Conservation (phyloP, 2,113 vertebrate species). For the Rhinogobius similis region DNA sequence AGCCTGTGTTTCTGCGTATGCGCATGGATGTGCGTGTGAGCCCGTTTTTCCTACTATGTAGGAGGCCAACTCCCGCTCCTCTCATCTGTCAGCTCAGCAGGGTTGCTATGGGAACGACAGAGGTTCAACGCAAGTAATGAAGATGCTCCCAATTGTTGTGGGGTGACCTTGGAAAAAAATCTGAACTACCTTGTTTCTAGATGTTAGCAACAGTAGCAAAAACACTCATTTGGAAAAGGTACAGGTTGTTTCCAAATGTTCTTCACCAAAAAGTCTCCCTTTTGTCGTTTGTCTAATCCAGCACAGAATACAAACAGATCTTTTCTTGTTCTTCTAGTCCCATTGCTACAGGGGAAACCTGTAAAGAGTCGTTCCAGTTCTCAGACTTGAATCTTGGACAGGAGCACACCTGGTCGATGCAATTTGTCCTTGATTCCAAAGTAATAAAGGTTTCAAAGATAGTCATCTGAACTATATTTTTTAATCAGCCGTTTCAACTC, state of each 20-base stretch:
- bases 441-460: too few species aligned
- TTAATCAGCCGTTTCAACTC: background rate
- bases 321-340: background rate
- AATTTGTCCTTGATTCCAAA: background rate
- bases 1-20: background rate
- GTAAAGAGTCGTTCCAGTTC: background rate
- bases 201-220: background rate
- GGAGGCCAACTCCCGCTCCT: slow-evolving; percentile 63
- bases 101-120: slow-evolving; percentile 78
- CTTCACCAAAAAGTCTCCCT: slow-evolving; percentile 16
- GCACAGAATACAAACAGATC: background rate
- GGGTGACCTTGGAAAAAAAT: slow-evolving; percentile 68
- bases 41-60: slow-evolving; percentile 47
- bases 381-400: too few species aligned
- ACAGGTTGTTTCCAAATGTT: background rate
- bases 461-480: background rate
- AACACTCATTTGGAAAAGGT: background rate
- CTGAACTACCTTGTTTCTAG: slow-evolving; percentile 37
- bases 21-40: slow-evolving; percentile 4
- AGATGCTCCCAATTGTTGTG: slow-evolving; percentile 66
- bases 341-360: too few species aligned
- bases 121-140: slow-evolving; percentile 65
- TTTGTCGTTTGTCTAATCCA: background rate
- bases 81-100: slow-evolving; percentile 73
- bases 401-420: background rate